Percentiles rank a stretch among this genome's conserved stretches.
These are phyloP conservation scores for Solea senegalensis DNA, from an alignment of 2,113 vertebrate genomes.

Conservation along the genomic window DNA sequence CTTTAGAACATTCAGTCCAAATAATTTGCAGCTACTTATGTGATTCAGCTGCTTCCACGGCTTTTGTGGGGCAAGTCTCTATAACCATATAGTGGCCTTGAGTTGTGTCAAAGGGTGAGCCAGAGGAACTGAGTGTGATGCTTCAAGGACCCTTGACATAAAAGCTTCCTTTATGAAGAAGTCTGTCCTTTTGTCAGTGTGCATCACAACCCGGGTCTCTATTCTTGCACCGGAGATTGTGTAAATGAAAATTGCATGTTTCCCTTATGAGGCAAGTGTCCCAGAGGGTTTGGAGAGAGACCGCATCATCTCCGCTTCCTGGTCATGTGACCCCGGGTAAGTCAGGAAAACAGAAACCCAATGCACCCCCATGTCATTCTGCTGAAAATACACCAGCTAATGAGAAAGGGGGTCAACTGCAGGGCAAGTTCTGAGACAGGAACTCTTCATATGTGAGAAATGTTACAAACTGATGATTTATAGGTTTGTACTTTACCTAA, in stretches of 20 bases:
- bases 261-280: constrained; percentile 66
- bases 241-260: constrained; percentile 70
- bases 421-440: constrained; percentile 36
- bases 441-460: constrained; percentile 29
- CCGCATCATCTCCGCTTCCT: constrained; percentile 66
- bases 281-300: constrained; percentile 53
- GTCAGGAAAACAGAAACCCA: constrained; percentile 73
- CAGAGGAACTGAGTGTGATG: constrained; percentile 24
- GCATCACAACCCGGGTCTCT: constrained; percentile 62
- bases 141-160: constrained; percentile 67
- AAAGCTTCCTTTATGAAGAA: constrained; percentile 63
- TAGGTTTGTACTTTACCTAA: neutral
- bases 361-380: constrained; percentile 31
- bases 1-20: constrained; percentile 7
- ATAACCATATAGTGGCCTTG: constrained; percentile 30
- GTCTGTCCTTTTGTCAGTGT: constrained; percentile 63
- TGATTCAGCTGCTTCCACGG: constrained; percentile 16
- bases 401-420: constrained; percentile 62
- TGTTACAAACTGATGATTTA: neutral
- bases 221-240: constrained; percentile 69
- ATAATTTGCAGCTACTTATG: constrained; percentile 31
- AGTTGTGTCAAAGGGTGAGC: constrained; percentile 39
- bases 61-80: constrained; percentile 30
- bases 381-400: constrained; percentile 66
- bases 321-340: constrained; percentile 60